A percentile compares a stretch with the other conserved stretches of the same genome.
phyloP scores from a whole-genome alignment of 2,113 vertebrate genomes.

The Nesoenas mayeri region DNA sequence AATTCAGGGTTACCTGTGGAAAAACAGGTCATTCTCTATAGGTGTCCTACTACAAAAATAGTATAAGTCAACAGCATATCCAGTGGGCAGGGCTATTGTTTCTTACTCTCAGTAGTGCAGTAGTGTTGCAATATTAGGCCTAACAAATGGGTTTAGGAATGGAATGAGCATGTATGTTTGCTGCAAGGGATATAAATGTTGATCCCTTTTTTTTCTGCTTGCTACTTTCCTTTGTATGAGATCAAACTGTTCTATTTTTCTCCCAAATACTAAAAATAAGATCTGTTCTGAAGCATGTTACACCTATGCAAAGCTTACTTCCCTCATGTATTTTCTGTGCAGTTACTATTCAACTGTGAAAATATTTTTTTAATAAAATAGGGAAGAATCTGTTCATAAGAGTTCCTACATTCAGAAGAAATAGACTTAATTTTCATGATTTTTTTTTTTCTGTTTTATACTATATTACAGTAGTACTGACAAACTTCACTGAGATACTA shows the following conservation, averaged over 20 bases:
- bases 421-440: background rate
- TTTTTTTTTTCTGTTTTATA: background rate
- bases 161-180: background rate
- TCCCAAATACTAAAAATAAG: background rate
- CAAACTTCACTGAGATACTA: background rate
- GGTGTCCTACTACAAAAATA: fast-evolving
- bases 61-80: fast-evolving
- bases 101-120: background rate
- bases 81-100: background rate
- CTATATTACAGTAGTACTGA: background rate
- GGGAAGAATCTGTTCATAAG: too few relatives aligned
- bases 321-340: background rate
- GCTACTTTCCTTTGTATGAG: background rate
- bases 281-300: background rate
- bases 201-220: background rate
- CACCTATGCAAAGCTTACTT: background rate
- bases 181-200: background rate
- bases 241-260: background rate
- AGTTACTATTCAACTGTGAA: background rate
- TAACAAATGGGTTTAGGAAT: background rate
- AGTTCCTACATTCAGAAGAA: background rate
- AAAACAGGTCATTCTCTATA: fast-evolving
- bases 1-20: background rate
- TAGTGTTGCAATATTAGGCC: background rate
- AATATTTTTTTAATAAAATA: background rate